Conservation (phyloP, 1,140 invertebrate genomes). For the Triops cancriformis region DNA sequence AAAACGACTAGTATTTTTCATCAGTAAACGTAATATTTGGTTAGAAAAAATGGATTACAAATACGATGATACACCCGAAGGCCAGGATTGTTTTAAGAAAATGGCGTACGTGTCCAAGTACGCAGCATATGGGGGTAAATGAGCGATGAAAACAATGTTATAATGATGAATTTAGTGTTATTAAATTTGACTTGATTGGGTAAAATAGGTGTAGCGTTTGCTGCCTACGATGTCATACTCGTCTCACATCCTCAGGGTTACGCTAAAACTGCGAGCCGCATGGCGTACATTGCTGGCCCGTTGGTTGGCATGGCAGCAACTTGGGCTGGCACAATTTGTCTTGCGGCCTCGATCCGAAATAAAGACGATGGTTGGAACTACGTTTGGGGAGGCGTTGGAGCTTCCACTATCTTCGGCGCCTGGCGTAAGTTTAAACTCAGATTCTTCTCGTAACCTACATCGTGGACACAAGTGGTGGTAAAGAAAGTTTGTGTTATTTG, state of each 20-base stretch:
- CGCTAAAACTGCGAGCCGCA: slow-evolving; percentile 40
- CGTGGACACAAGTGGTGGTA: background rate
- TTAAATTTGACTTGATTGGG: background rate
- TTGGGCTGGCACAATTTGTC: slow-evolving; percentile 52
- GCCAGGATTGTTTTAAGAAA: slow-evolving; percentile 54
- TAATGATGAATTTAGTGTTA: background rate
- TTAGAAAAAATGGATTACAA: slow-evolving; percentile 39
- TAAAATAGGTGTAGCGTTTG: slow-evolving; percentile 38
- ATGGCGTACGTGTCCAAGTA: slow-evolving; percentile 50
- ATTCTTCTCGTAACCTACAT: background rate
- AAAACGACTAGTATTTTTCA: background rate
- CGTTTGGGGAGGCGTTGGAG: slow-evolving; percentile 49
- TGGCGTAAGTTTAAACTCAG: slow-evolving; percentile 40
- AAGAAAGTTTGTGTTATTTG: background rate
- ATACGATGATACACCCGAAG: slow-evolving; percentile 64
- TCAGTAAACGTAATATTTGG: background rate
- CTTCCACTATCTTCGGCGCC: slow-evolving; percentile 49
- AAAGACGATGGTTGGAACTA: slow-evolving; percentile 52
- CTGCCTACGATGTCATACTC: slow-evolving; percentile 49
- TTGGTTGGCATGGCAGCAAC: slow-evolving; percentile 52
- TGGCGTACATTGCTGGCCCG: slow-evolving; percentile 48
- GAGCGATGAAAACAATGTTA: background rate
- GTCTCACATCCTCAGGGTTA: slow-evolving; percentile 49
- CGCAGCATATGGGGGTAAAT: slow-evolving; percentile 38
- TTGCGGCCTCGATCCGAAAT: slow-evolving; percentile 47